These are phyloP conservation scores for Drosophila nr. fundita DNA, from an alignment of 2,888 invertebrate genomes.

Conservation along the genomic window DNA sequence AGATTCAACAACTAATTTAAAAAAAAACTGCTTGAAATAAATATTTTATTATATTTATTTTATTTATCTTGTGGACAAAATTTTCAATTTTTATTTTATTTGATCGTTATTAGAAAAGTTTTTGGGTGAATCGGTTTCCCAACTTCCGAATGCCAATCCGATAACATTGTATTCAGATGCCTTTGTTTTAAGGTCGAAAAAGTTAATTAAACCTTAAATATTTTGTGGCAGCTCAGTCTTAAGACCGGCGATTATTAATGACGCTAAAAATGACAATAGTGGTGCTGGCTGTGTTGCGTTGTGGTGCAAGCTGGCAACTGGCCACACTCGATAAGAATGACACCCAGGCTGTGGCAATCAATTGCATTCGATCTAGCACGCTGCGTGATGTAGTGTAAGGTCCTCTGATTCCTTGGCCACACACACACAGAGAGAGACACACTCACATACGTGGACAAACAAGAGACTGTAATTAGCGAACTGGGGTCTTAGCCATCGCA, in stretches of 20 bases:
- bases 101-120: neutral
- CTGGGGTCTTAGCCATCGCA: constrained; percentile 58
- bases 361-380: constrained; percentile 55
- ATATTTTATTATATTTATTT: neutral
- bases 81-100: neutral
- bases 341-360: constrained; percentile 52
- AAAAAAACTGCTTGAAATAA: no score
- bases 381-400: constrained; percentile 61
- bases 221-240: neutral
- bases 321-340: constrained; percentile 27
- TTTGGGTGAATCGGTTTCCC: neutral
- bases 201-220: constrained; percentile 4
- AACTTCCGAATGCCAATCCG: neutral
- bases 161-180: neutral
- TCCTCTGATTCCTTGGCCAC: constrained; percentile 44
- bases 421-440: constrained; percentile 7
- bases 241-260: neutral
- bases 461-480: constrained; percentile 73
- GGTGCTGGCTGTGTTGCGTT: neutral
- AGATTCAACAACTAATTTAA: neutral
- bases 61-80: neutral
- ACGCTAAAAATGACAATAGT: constrained; percentile 2
- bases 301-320: constrained; percentile 4
- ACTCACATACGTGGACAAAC: constrained; percentile 29
- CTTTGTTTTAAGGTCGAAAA: neutral